These are phyloP conservation scores for Embiotoca jacksoni DNA, from an alignment of 2,113 vertebrate genomes.

Conservation along the genomic window DNA sequence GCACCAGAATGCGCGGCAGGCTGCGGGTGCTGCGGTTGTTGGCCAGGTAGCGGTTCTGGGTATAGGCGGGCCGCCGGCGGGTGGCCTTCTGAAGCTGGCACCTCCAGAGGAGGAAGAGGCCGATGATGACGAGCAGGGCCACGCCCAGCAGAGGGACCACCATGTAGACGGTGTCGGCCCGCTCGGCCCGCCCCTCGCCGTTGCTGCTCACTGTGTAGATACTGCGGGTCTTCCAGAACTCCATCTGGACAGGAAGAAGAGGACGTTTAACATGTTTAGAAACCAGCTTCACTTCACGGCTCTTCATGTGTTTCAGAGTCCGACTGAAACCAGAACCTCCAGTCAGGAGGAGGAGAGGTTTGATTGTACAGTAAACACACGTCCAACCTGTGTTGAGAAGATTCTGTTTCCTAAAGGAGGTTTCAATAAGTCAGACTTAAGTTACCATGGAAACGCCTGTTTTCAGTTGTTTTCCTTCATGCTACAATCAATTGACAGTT, in stretches of 20 bases:
- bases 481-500: no score
- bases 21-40: constrained; percentile 86
- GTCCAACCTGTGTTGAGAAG: no score
- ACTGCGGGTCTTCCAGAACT: constrained; percentile 90
- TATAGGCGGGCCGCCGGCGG: constrained; percentile 88
- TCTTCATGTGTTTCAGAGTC: no score
- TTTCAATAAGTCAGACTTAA: no score
- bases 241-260: constrained; percentile 83
- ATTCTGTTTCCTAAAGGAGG: no score
- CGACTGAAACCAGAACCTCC: no score
- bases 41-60: constrained; percentile 89
- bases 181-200: constrained; percentile 78
- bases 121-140: constrained; percentile 90
- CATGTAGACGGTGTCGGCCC: constrained; percentile 89
- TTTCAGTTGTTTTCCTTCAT: no score
- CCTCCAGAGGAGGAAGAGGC: constrained; percentile 93
- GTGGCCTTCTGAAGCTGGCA: constrained; percentile 93
- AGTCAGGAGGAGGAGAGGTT: no score
- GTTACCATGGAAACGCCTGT: no score
- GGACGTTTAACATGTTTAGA: neutral
- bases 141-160: constrained; percentile 90
- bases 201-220: constrained; percentile 87
- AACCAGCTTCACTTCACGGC: no score
- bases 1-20: constrained; percentile 90
- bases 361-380: no score